These are phyloP conservation scores for Polydrusus tereticollis DNA, from an alignment of 2,888 invertebrate species.

Conservation along the genomic window DNA sequence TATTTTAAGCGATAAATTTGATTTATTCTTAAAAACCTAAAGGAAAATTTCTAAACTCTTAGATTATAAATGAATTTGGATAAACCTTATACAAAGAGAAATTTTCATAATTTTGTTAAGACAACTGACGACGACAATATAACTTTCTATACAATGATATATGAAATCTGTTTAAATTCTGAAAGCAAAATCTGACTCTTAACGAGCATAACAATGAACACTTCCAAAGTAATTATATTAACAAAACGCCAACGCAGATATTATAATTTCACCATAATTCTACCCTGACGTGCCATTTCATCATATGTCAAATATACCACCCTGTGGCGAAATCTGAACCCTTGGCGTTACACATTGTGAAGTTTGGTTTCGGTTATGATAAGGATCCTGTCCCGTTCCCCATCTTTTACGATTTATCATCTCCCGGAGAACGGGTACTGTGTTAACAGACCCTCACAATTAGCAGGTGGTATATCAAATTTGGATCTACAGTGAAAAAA, in stretches of 20 bases:
- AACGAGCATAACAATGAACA: neutral
- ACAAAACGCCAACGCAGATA: neutral
- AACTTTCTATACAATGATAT: neutral
- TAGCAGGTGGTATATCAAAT: neutral
- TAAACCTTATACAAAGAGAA: too few species aligned
- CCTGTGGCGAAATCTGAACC: conserved; percentile 27
- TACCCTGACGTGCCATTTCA: conserved; percentile 30
- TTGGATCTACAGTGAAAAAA: neutral
- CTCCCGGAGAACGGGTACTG: neutral
- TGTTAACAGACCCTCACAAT: conserved; percentile 18
- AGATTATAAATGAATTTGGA: too few species aligned
- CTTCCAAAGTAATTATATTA: conserved; percentile 9
- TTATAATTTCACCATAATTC: conserved; percentile 9
- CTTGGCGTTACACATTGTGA: conserved; percentile 25
- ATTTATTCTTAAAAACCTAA: too few species aligned
- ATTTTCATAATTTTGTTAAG: too few species aligned
- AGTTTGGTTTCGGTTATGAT: conserved; percentile 31
- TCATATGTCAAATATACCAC: conserved; percentile 37
- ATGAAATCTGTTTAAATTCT: neutral
- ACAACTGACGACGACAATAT: too few species aligned
- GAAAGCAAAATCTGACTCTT: neutral
- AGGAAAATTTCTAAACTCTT: too few species aligned
- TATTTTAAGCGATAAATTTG: too few species aligned
- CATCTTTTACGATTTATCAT: conserved; percentile 24
- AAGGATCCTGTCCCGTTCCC: conserved; percentile 14